Percentiles rank a stretch among this genome's conserved stretches.
These are phyloP conservation scores for Acleris laterana DNA, from an alignment of 2,888 invertebrate species.

Conservation along the genomic window DNA sequence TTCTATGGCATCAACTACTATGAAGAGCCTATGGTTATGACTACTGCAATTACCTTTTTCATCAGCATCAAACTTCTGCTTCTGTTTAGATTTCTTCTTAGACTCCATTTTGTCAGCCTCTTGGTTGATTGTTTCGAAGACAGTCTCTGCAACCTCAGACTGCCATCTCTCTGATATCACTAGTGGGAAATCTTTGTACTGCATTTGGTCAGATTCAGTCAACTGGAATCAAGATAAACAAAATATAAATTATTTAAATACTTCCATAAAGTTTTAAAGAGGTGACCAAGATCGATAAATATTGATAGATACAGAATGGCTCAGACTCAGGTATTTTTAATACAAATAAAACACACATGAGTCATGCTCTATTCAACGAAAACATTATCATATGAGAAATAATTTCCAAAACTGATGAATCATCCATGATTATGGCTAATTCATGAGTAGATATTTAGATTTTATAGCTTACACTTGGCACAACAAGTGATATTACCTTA, in stretches of 20 bases:
- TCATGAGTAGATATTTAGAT: not conserved
- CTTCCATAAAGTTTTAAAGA: not conserved
- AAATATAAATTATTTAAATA: no score
- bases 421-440: not conserved
- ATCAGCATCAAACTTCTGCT: slow-evolving; percentile 96
- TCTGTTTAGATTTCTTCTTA: slow-evolving; percentile 97
- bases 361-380: not conserved
- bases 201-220: slow-evolving; percentile 98
- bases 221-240: slow-evolving; percentile 80
- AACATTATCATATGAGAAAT: not conserved
- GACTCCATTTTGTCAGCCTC: slow-evolving; percentile 98
- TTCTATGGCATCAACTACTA: no score
- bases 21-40: no score
- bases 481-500: slow-evolving; percentile 84
- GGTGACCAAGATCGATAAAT: no score
- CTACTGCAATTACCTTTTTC: slow-evolving; percentile 89
- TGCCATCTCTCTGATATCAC: slow-evolving; percentile 99
- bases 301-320: no score
- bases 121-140: slow-evolving; percentile 98
- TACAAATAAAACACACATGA: not conserved
- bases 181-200: slow-evolving; percentile 99
- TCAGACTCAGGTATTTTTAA: no score
- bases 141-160: slow-evolving; percentile 98
- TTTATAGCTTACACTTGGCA: no score
- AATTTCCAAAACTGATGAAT: not conserved